phyloP scores from a whole-genome alignment of 2,113 vertebrate genomes.

The Peromyscus polionotus region DNA sequence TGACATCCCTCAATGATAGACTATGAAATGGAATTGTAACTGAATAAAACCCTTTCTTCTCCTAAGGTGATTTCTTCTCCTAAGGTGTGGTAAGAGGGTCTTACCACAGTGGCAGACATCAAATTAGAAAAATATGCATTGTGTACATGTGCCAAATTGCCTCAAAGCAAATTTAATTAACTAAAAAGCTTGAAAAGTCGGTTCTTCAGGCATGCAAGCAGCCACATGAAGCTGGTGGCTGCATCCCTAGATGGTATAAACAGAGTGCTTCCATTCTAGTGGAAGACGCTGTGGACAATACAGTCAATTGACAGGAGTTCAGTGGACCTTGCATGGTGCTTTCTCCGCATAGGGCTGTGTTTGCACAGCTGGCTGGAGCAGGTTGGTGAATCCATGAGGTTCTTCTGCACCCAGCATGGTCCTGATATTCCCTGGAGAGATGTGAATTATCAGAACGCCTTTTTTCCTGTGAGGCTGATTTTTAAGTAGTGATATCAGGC shows the following conservation, averaged over 20 bases:
- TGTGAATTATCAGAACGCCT: not conserved
- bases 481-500: not conserved
- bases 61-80: not conserved
- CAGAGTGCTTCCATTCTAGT: not conserved
- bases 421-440: not conserved
- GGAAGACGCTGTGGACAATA: not conserved
- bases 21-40: not conserved
- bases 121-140: not conserved
- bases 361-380: not conserved
- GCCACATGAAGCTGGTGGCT: not conserved
- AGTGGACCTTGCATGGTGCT: not conserved
- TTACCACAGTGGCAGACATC: not conserved
- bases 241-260: not conserved
- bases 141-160: not conserved
- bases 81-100: not conserved
- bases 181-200: not conserved
- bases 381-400: accelerated
- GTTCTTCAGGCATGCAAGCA: not conserved
- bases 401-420: not conserved
- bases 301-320: not conserved
- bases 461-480: not conserved
- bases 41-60: not conserved
- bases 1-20: not conserved
- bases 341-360: accelerated
- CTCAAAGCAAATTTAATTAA: not conserved